These are phyloP conservation scores for Okamejei kenojei DNA, from an alignment of 2,797 vertebrate genomes.

Conservation along the genomic window DNA sequence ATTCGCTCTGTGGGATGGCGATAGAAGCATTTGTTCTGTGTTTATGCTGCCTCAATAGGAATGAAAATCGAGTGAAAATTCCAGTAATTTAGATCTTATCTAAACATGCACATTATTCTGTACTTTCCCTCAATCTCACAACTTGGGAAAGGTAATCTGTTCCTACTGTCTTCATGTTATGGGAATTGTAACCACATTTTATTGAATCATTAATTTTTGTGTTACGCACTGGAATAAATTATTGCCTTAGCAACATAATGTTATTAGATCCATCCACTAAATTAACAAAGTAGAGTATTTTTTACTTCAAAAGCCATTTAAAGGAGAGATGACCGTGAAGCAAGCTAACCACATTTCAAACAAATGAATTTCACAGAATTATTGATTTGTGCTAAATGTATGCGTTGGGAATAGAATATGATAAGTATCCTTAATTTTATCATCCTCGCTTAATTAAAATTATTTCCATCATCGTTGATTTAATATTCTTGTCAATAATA, in stretches of 20 bases:
- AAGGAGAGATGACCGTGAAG: not conserved
- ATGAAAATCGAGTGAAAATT: not conserved
- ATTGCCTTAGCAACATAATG: constrained; percentile 23
- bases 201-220: not conserved
- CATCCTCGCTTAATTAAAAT: not conserved
- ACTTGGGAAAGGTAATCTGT: not conserved
- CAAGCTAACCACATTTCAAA: not conserved
- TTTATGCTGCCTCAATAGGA: not conserved
- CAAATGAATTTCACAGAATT: not conserved
- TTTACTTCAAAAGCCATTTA: not conserved
- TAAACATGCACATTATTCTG: not conserved
- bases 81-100: not conserved
- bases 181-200: not conserved
- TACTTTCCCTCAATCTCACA: not conserved
- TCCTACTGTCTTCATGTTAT: not conserved
- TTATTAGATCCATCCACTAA: not conserved
- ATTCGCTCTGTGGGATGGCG: not conserved
- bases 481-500: not conserved
- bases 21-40: not conserved
- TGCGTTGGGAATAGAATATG: constrained; percentile 8
- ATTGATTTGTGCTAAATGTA: not conserved
- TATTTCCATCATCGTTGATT: not conserved
- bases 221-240: constrained; percentile 18
- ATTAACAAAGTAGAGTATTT: not conserved
- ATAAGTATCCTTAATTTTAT: too few species aligned